A percentile compares a stretch with the other conserved stretches of the same genome.
Evolutionary conservation across 1,140 invertebrate species (phyloP).

Genomic region (Drosophila pandora): DNA sequence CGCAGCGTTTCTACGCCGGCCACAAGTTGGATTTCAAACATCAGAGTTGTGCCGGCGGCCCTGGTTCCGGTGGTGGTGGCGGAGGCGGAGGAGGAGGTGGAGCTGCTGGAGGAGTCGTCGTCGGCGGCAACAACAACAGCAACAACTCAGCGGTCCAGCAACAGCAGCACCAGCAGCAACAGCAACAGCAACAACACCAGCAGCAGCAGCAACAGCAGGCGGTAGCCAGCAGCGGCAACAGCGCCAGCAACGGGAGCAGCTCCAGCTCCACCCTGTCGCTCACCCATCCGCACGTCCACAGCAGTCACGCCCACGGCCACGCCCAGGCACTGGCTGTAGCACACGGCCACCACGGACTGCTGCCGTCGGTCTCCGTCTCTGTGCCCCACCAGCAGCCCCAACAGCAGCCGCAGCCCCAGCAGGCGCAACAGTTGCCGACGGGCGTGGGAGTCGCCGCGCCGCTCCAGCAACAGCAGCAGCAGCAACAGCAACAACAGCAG

Average conservation of each 20-base stretch:
- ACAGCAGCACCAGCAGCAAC: slow-evolving; percentile 25
- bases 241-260: slow-evolving; percentile 50
- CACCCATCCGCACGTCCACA: slow-evolving; percentile 32
- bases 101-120: slow-evolving; percentile 81
- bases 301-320: slow-evolving; percentile 62
- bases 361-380: slow-evolving; percentile 38
- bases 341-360: slow-evolving; percentile 80
- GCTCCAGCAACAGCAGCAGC: slow-evolving; percentile 64
- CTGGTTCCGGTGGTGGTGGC: slow-evolving; percentile 80
- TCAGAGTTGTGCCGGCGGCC: slow-evolving; percentile 84
- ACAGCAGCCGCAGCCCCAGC: slow-evolving; percentile 39
- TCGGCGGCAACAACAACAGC: slow-evolving; percentile 79
- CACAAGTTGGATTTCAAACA: slow-evolving; percentile 86
- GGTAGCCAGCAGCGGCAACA: slow-evolving; percentile 24
- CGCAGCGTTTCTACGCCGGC: slow-evolving; percentile 83
- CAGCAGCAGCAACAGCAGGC: slow-evolving; percentile 43
- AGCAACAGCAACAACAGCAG: slow-evolving; percentile 44
- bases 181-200: slow-evolving; percentile 29
- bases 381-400: slow-evolving; percentile 49
- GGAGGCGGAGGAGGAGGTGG: slow-evolving; percentile 83
- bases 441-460: slow-evolving; percentile 39
- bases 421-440: slow-evolving; percentile 20
- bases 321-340: slow-evolving; percentile 57
- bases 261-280: slow-evolving; percentile 38
- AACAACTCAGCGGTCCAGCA: slow-evolving; percentile 37